Conservation (phyloP, 1,140 invertebrate species). For the Drosophila ogumai region DNA sequence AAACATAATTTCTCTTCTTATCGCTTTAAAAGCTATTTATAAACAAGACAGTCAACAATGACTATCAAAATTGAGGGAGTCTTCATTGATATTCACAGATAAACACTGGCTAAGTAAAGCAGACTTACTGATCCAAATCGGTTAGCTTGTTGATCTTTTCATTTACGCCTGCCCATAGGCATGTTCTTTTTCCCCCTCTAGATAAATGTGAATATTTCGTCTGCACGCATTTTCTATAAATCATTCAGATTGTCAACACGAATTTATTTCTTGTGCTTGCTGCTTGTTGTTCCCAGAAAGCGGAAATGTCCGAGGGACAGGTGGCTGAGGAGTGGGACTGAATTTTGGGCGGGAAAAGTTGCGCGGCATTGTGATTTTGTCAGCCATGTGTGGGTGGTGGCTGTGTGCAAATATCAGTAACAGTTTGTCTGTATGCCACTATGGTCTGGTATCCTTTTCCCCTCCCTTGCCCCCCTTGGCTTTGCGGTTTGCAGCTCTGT, state of each 20-base stretch:
- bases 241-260: conserved; percentile 77
- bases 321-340: neutral
- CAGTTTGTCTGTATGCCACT: conserved; percentile 30
- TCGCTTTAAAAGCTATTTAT: neutral
- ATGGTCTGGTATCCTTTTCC: conserved; percentile 9
- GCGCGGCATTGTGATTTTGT: conserved; percentile 61
- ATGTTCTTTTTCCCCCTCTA: neutral
- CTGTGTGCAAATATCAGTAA: conserved; percentile 30
- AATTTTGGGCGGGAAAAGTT: conserved; percentile 10
- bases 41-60: conserved; percentile 16
- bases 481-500: conserved; percentile 57
- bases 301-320: conserved; percentile 61
- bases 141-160: conserved; percentile 36
- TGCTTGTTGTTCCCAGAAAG: conserved; percentile 53
- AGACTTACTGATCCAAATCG: conserved; percentile 10
- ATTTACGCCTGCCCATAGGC: conserved; percentile 27
- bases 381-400: conserved; percentile 31
- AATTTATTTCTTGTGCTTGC: conserved; percentile 63
- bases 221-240: conserved; percentile 76
- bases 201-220: conserved; percentile 45
- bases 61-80: neutral
- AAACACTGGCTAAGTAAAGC: neutral
- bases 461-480: conserved; percentile 25
- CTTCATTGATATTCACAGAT: neutral
- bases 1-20: neutral